These are phyloP conservation scores for Tetrapedia diversipes DNA, from an alignment of 2,888 invertebrate species.

Conservation along the genomic window DNA sequence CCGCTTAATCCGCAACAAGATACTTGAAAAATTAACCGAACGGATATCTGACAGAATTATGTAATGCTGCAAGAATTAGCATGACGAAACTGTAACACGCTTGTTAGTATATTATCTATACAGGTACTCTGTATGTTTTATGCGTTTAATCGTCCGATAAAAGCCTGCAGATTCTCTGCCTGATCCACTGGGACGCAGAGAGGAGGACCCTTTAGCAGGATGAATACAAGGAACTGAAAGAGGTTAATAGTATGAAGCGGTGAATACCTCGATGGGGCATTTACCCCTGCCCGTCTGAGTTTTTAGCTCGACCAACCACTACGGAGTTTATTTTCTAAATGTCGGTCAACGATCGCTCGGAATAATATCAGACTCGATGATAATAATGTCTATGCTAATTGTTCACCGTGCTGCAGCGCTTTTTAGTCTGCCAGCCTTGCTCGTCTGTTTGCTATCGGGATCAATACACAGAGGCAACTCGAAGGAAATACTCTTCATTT, in stretches of 20 bases:
- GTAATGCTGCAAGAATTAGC: too few species aligned
- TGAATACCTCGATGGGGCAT: conserved; percentile 36
- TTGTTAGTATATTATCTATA: too few species aligned
- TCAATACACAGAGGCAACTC: background rate
- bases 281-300: conserved; percentile 29
- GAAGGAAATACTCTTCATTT: background rate
- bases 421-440: background rate
- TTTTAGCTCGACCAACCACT: conserved; percentile 5
- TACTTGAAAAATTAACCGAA: too few species aligned
- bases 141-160: conserved; percentile 29
- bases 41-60: too few species aligned
- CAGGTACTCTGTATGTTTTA: conserved; percentile 28
- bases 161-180: conserved; percentile 12
- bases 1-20: too few species aligned
- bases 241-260: conserved; percentile 48
- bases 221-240: conserved; percentile 39
- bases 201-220: conserved; percentile 30
- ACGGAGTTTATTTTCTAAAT: conserved; percentile 40
- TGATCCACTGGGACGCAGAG: background rate
- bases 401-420: conserved; percentile 19
- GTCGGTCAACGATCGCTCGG: conserved; percentile 48
- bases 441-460: conserved; percentile 1
- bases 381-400: conserved; percentile 32
- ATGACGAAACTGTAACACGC: too few species aligned
- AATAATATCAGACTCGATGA: conserved; percentile 23